Conservation (phyloP, 2,113 vertebrate species). For the Ophthalmolycus amberensis region DNA sequence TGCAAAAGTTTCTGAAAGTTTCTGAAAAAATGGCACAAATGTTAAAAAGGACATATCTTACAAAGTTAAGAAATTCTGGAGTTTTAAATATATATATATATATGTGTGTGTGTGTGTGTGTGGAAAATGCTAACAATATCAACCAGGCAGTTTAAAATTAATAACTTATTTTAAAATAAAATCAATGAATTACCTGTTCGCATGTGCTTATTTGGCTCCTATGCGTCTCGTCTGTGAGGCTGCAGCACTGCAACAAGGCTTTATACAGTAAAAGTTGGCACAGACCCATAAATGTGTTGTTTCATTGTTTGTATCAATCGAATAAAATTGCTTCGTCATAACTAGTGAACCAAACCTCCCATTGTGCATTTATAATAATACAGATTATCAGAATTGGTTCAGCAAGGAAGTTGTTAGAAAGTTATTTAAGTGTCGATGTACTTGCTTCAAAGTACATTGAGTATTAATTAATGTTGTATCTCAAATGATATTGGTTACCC, state of each 20-base stretch:
- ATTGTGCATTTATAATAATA: too few species aligned
- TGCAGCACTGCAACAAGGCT: neutral
- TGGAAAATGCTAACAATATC: too few species aligned
- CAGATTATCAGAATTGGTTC: too few species aligned
- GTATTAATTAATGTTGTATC: too few species aligned
- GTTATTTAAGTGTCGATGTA: neutral
- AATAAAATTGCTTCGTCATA: neutral
- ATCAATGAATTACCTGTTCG: slow-evolving; percentile 32
- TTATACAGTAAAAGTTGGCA: slow-evolving; percentile 27
- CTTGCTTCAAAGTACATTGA: too few species aligned
- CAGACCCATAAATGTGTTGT: neutral
- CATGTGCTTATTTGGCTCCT: neutral
- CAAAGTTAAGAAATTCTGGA: too few species aligned
- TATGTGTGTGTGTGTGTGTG: too few species aligned
- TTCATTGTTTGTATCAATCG: neutral
- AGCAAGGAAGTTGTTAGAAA: neutral
- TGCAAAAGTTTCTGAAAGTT: too few species aligned
- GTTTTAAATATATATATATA: too few species aligned
- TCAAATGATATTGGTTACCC: too few species aligned
- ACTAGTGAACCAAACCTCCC: neutral
- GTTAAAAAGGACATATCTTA: too few species aligned
- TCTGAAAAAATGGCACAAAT: too few species aligned
- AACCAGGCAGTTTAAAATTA: neutral
- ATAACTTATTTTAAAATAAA: neutral
- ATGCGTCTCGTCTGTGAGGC: neutral